Evolutionary conservation across 2,888 invertebrate species (phyloP), one percentile per base, ranked within the genome.

Genomic region (Eupithecia centaureata): DNA sequence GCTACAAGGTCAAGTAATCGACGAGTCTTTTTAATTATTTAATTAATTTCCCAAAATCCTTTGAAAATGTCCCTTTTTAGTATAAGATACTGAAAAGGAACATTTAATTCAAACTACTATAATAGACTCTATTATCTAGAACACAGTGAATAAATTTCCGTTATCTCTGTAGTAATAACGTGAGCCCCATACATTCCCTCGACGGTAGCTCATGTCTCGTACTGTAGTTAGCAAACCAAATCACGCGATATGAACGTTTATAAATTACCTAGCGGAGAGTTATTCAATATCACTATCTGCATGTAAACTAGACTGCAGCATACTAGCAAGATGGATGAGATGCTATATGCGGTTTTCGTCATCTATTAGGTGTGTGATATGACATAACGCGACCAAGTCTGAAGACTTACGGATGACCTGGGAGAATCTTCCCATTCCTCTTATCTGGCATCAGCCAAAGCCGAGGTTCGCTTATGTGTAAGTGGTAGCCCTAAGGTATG

Each of bases 171-270:
- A 67, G 72, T 78, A 76, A 67, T 82, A 81, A 83, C 75, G 79
- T 79, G 79, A 77, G 76, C 78, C 79, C 79, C 84, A 82, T 82
- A 83, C 82, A 82, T 84, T 82, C 73, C 76, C 73, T 72, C 69
- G 86, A 85, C 84, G 82, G 79, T 68, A 72, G 79, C 79, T 83
- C 85, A 80, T 86, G 85, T 81, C 84, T 85, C 83, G 82, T 81
- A 76, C 71, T 47, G 76, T 76, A 79, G 81, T 86, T 86, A 81
- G 85, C 85, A 84, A 87, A 86, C 86, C 87, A 86, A 88, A 88
- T 88, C 85, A 86, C 79, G 82, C 80, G 82, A 86, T 86, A 84
- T 83, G 80, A 83, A 73, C 79, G 79, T 78, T 81, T 79, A 79
- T 81, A 78, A 80, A 81, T 81, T 74, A 78, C 71, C 73, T 63